Evolutionary conservation across 2,888 invertebrate genomes (phyloP).

Genomic region (Lasius fuliginosus): DNA sequence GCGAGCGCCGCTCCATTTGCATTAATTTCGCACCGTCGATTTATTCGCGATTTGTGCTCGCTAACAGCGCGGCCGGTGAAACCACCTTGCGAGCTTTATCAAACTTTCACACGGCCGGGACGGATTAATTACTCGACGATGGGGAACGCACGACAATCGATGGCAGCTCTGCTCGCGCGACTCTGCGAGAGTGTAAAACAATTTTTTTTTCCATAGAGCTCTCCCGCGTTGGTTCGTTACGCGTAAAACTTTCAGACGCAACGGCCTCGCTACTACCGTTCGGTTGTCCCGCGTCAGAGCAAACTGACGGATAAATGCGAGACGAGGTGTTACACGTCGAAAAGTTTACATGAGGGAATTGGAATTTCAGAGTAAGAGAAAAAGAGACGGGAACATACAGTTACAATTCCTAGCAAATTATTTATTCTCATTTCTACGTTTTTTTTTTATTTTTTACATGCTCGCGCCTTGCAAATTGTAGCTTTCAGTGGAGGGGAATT

Average conservation of each 20-base stretch:
- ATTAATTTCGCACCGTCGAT: constrained; percentile 54
- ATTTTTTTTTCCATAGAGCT: constrained; percentile 22
- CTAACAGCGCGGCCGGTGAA: constrained; percentile 19
- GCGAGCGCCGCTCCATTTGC: constrained; percentile 42
- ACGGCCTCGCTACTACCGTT: constrained; percentile 28
- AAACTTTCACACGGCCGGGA: constrained; percentile 52
- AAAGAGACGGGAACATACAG: not conserved
- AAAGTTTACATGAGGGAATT: constrained; percentile 53
- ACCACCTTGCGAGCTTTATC: constrained; percentile 49
- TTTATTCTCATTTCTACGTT: constrained; percentile 25
- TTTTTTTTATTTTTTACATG: not conserved
- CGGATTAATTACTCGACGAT: constrained; percentile 49
- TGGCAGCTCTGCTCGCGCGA: constrained; percentile 3
- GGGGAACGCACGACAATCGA: constrained; percentile 32
- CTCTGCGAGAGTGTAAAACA: constrained; percentile 34
- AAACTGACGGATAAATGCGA: constrained; percentile 43
- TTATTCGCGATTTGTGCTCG: constrained; percentile 55
- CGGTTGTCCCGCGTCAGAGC: constrained; percentile 36
- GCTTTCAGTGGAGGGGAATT: not conserved
- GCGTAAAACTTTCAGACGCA: constrained; percentile 39
- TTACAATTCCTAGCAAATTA: constrained; percentile 38
- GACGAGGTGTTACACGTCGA: constrained; percentile 46
- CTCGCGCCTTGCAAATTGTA: constrained; percentile 9
- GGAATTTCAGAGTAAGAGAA: constrained; percentile 18
- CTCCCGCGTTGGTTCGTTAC: constrained; percentile 11